Percentiles rank a stretch among this genome's conserved stretches.
phyloP scores from a whole-genome alignment of 2,113 vertebrate species.

The Vulpes lagopus region DNA sequence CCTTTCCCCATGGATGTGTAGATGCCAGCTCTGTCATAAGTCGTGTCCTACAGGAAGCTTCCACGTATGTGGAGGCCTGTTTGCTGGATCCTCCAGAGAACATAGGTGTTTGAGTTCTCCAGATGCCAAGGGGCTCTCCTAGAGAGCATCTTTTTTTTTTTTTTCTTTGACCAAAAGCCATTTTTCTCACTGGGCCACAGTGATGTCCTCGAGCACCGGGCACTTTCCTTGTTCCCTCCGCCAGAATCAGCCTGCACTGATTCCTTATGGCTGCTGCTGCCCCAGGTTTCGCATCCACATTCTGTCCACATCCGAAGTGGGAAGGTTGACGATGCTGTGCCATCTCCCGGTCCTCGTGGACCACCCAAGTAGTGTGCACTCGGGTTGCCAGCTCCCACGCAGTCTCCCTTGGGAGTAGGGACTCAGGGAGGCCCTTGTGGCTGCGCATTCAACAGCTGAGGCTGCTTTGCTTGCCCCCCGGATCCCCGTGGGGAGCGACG shows the following conservation, averaged over 20 bases:
- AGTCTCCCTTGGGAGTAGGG: background rate
- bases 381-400: background rate
- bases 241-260: too few species aligned
- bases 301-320: background rate
- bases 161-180: background rate
- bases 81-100: background rate
- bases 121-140: too few species aligned
- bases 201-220: too few species aligned
- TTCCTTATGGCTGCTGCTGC: background rate
- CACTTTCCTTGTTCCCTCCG: background rate
- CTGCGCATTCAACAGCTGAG: background rate
- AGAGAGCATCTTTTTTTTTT: background rate
- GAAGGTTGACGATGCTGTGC: background rate
- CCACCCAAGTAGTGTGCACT: too few species aligned
- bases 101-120: accelerated
- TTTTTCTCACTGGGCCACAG: background rate
- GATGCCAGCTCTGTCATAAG: background rate
- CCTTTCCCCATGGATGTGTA: background rate
- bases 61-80: background rate
- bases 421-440: background rate
- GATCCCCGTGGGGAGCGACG: accelerated
- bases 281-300: background rate
- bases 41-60: background rate
- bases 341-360: background rate
- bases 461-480: background rate